Conservation (phyloP, 2,113 vertebrate genomes). For the Dermatemys mawii region DNA sequence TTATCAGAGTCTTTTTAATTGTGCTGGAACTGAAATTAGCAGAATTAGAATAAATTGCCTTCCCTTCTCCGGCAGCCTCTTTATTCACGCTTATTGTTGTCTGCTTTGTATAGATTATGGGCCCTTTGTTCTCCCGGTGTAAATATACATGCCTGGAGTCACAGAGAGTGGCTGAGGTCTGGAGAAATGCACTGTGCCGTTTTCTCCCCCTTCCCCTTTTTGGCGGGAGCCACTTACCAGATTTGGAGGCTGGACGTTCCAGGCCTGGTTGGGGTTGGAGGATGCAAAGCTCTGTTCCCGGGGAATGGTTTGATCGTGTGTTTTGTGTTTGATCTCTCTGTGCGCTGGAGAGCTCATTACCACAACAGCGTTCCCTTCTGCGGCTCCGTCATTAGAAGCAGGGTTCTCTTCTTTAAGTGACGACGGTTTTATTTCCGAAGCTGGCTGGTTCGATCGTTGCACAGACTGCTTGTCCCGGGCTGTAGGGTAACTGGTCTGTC, state of each 20-base stretch:
- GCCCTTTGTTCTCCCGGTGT: conserved; percentile 91
- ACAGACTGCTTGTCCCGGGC: neutral
- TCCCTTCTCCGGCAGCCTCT: conserved; percentile 87
- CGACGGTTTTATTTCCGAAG: neutral
- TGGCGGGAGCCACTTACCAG: neutral
- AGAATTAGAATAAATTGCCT: conserved; percentile 94
- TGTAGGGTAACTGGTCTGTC: neutral
- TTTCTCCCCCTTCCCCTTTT: neutral
- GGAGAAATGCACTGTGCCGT: neutral
- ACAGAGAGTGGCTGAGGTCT: conserved; percentile 79
- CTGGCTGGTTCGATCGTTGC: neutral
- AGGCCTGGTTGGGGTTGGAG: neutral
- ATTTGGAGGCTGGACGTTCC: neutral
- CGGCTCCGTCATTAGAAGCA: neutral
- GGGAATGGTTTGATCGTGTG: neutral
- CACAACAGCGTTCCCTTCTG: neutral
- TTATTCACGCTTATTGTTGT: conserved; percentile 93
- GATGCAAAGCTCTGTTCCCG: accelerated
- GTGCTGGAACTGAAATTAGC: conserved; percentile 98
- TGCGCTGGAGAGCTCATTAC: neutral
- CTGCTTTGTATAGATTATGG: conserved; percentile 92
- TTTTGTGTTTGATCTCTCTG: neutral
- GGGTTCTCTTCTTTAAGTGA: neutral
- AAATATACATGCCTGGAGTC: conserved; percentile 92
- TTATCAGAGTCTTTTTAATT: conserved; percentile 96